Evolutionary conservation across 2,797 vertebrate species (phyloP).

Genomic region (Mormyrus hasselquistii): DNA sequence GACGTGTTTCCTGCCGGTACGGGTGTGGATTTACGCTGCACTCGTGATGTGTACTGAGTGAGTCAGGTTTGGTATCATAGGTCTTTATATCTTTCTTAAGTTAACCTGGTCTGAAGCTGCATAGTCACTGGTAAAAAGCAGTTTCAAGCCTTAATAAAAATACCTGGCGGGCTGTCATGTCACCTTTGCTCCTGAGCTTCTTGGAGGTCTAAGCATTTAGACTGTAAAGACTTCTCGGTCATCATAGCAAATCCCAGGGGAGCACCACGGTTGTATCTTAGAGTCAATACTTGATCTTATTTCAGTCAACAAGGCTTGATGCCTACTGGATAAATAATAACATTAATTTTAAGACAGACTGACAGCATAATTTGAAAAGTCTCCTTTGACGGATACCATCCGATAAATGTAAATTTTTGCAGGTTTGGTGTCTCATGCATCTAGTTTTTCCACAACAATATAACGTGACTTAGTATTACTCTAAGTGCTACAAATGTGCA

Average conservation of each 20-base stretch:
- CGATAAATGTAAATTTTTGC: background rate
- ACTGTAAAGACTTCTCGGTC: background rate
- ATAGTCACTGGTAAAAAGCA: background rate
- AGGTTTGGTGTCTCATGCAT: background rate
- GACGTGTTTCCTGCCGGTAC: background rate
- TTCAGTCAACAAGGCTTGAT: background rate
- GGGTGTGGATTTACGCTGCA: background rate
- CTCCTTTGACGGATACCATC: background rate
- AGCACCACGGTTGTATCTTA: background rate
- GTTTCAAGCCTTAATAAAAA: background rate
- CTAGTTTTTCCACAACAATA: background rate
- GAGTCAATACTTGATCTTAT: background rate
- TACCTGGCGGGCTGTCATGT: background rate
- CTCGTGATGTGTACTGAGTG: background rate
- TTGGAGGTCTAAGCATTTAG: background rate
- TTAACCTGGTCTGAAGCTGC: background rate
- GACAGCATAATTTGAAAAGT: background rate
- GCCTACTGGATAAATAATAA: background rate
- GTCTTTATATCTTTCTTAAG: background rate
- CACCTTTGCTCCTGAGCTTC: background rate
- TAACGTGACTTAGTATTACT: background rate
- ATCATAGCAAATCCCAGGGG: background rate
- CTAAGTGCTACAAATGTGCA: background rate
- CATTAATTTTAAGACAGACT: background rate
- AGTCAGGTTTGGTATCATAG: background rate